Percentiles rank a stretch among this genome's conserved stretches.
These are phyloP conservation scores for Notechis scutatus DNA, from an alignment of 2,113 vertebrate species.

Conservation along the genomic window DNA sequence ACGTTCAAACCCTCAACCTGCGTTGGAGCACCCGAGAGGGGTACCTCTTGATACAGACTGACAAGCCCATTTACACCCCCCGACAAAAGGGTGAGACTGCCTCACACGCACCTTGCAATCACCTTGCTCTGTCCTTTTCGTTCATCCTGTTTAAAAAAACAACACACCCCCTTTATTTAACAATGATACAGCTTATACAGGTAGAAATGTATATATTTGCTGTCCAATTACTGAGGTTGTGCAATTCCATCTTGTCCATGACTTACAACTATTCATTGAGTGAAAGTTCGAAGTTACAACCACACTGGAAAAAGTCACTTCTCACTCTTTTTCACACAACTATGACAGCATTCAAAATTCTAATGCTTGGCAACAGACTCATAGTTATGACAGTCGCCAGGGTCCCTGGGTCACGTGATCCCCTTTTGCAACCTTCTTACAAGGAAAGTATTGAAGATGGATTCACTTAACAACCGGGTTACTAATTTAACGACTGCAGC, in stretches of 20 bases:
- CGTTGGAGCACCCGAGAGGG: slow-evolving; percentile 12
- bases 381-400: neutral
- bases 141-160: neutral
- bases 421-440: neutral
- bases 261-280: neutral
- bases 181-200: neutral
- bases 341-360: neutral
- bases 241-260: neutral
- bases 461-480: neutral
- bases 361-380: neutral
- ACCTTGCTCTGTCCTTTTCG: neutral
- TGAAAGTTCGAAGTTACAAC: neutral
- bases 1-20: slow-evolving; percentile 6
- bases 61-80: slow-evolving; percentile 23
- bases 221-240: neutral
- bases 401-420: neutral
- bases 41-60: slow-evolving; percentile 1
- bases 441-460: neutral
- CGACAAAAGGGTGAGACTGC: neutral
- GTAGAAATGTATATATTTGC: neutral
- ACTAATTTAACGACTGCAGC: neutral
- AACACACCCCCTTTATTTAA: neutral
- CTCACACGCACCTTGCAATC: neutral
- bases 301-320: neutral
- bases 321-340: too few species aligned